A percentile compares a stretch with the other conserved stretches of the same genome.
phyloP scores from a whole-genome alignment of 2,888 invertebrate genomes.

The Melinaea marsaeus region DNA sequence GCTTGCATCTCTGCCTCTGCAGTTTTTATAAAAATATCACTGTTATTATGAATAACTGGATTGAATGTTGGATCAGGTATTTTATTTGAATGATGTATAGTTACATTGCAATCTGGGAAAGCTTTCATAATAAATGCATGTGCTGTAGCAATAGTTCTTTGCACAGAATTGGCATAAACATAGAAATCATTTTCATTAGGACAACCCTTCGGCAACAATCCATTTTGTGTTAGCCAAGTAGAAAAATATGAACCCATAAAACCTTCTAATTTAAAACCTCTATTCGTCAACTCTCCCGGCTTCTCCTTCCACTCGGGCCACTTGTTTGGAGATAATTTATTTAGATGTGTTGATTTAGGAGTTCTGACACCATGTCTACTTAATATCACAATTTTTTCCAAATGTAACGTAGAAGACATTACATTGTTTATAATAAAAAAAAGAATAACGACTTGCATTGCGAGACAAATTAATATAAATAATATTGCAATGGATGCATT shows the following conservation, averaged over 20 bases:
- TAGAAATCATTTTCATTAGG: constrained; percentile 52
- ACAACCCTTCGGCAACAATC: constrained; percentile 43
- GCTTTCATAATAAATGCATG: constrained; percentile 53
- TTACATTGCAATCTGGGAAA: constrained; percentile 56
- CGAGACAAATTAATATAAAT: constrained; percentile 21
- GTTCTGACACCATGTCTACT: constrained; percentile 62
- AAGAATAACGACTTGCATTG: constrained; percentile 21
- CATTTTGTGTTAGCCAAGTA: constrained; percentile 44
- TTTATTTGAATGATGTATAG: constrained; percentile 46
- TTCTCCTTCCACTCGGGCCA: constrained; percentile 60
- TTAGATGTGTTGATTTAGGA: constrained; percentile 52
- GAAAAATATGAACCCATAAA: constrained; percentile 47
- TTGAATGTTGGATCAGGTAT: constrained; percentile 55
- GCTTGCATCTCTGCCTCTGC: constrained; percentile 49
- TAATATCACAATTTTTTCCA: constrained; percentile 55
- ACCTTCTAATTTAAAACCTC: constrained; percentile 56
- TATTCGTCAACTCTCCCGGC: constrained; percentile 53
- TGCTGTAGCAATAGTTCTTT: constrained; percentile 59
- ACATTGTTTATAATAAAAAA: constrained; percentile 19
- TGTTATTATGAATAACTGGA: constrained; percentile 56
- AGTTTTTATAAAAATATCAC: constrained; percentile 44
- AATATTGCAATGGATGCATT: constrained; percentile 13
- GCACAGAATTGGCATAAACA: constrained; percentile 59
- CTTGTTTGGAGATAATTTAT: constrained; percentile 45
- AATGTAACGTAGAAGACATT: constrained; percentile 16